phyloP scores from a whole-genome alignment of 2,888 invertebrate species.

The Arctia plantaginis region DNA sequence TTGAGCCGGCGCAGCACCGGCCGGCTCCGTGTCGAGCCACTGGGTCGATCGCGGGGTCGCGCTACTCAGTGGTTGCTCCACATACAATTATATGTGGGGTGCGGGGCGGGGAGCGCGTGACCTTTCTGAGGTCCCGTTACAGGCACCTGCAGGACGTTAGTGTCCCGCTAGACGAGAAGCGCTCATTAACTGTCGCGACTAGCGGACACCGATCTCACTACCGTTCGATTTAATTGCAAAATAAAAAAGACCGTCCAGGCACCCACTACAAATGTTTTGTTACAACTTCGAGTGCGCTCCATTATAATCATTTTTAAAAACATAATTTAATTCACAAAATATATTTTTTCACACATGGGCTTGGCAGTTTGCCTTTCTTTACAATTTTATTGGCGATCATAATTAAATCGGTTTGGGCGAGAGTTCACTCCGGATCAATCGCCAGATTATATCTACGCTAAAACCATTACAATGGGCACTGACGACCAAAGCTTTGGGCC shows the following conservation, averaged over 20 bases:
- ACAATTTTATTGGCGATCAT: conserved; percentile 17
- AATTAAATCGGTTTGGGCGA: conserved; percentile 31
- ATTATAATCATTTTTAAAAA: conserved; percentile 28
- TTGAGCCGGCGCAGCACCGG: background rate
- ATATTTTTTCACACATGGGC: conserved; percentile 15
- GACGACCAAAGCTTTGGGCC: no score
- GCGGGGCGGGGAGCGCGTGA: conserved; percentile 53
- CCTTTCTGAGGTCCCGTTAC: conserved; percentile 77
- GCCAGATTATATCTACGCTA: conserved; percentile 28
- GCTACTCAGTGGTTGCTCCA: conserved; percentile 7
- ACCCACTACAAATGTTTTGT: background rate
- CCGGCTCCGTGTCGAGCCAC: background rate
- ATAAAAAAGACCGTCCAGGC: background rate
- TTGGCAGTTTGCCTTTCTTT: background rate
- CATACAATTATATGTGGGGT: conserved; percentile 24
- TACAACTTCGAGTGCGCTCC: conserved; percentile 23
- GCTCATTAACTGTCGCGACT: conserved; percentile 15
- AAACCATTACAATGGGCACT: conserved; percentile 20
- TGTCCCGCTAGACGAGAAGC: conserved; percentile 65
- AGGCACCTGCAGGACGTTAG: conserved; percentile 71
- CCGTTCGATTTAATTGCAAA: background rate
- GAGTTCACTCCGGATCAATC: conserved; percentile 40
- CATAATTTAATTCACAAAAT: conserved; percentile 8
- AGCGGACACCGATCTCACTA: conserved; percentile 7
- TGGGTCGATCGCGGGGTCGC: background rate